phyloP scores from a whole-genome alignment of 2,113 vertebrate genomes.

The Sander vitreus region DNA sequence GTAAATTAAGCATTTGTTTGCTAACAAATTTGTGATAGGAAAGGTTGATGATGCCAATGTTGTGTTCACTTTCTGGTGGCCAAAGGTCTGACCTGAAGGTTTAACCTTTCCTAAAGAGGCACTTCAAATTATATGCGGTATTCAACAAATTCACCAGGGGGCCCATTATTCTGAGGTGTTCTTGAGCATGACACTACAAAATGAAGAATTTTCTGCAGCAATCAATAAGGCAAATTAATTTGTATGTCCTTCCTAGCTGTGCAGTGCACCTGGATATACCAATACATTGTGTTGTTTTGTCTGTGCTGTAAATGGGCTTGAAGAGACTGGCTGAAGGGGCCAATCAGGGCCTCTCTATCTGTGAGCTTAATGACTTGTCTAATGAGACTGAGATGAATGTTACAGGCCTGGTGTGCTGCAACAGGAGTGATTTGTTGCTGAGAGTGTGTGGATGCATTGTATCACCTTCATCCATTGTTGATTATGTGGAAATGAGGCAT shows the following conservation, averaged over 20 bases:
- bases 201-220: not conserved
- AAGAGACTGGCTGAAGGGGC: constrained; percentile 3
- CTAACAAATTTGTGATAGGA: too few relatives aligned
- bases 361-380: constrained; percentile 26
- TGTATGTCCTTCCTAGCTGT: constrained; percentile 10
- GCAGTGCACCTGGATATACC: not conserved
- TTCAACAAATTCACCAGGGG: not conserved
- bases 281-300: constrained; percentile 5
- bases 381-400: constrained; percentile 24
- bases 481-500: not conserved
- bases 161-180: not conserved
- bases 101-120: not conserved
- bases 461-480: not conserved
- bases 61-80: not conserved
- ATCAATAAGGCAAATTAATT: constrained; percentile 28
- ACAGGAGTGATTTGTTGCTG: not conserved
- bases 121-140: not conserved
- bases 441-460: not conserved
- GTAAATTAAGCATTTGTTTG: too few relatives aligned
- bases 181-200: not conserved
- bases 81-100: not conserved
- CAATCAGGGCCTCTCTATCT: constrained; percentile 18
- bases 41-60: too few relatives aligned
- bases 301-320: not conserved
- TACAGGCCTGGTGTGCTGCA: not conserved